phyloP scores from a whole-genome alignment of 2,888 invertebrate genomes.

The Dugesia japonica region DNA sequence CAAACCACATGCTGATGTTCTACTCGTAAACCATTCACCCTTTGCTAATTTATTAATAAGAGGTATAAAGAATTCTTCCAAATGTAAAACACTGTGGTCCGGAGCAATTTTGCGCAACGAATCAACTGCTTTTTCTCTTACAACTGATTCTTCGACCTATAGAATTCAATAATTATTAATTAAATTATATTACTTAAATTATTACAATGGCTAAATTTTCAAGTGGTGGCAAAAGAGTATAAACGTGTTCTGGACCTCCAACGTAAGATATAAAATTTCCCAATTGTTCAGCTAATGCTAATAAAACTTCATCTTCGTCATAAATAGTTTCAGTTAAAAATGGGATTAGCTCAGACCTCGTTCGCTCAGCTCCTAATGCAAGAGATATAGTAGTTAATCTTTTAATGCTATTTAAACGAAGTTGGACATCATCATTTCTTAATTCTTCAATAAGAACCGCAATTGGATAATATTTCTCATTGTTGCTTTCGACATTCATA shows the following conservation, averaged over 20 bases:
- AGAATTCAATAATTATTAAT: background rate
- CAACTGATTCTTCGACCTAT: conserved; percentile 89
- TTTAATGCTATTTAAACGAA: conserved; percentile 89
- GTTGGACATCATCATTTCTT: conserved; percentile 92
- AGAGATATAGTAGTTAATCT: conserved; percentile 96
- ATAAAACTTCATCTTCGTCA: conserved; percentile 93
- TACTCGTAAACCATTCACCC: conserved; percentile 87
- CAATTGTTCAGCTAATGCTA: conserved; percentile 90
- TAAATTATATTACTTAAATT: too few species aligned
- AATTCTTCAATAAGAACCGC: conserved; percentile 96
- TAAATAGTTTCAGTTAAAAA: conserved; percentile 85
- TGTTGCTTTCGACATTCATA: background rate
- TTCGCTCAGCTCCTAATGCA: conserved; percentile 87
- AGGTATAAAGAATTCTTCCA: conserved; percentile 88
- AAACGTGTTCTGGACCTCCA: conserved; percentile 85
- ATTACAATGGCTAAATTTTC: conserved; percentile 81
- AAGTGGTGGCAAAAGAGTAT: conserved; percentile 68
- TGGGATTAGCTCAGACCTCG: conserved; percentile 83
- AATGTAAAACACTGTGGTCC: conserved; percentile 75
- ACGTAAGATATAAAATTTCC: conserved; percentile 85
- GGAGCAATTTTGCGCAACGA: conserved; percentile 69
- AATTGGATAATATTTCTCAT: conserved; percentile 87
- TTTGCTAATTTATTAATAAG: conserved; percentile 64
- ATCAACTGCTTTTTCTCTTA: conserved; percentile 96
- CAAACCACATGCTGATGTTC: conserved; percentile 77